Evolutionary conservation across 1,140 invertebrate genomes (phyloP).

Genomic region (Neotoxoptera formosana): DNA sequence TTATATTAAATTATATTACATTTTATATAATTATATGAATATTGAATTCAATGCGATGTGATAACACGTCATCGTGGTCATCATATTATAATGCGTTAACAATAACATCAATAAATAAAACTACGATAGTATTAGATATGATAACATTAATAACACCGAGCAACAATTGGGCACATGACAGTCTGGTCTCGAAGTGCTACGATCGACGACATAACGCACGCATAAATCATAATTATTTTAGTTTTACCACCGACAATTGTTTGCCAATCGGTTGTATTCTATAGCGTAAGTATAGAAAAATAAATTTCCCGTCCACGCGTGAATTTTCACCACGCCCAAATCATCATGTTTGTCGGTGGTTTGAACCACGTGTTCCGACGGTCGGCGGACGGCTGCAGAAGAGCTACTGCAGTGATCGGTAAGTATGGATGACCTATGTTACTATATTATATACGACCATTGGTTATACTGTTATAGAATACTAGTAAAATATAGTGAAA

Average conservation of each 20-base stretch:
- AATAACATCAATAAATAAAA: not conserved
- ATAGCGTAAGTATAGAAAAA: not conserved
- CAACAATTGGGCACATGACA: not conserved
- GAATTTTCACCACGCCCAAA: not conserved
- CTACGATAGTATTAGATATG: not conserved
- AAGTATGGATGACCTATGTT: not conserved
- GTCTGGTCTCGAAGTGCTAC: not conserved
- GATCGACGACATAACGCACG: not conserved
- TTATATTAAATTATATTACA: too few species aligned
- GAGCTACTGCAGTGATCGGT: not conserved
- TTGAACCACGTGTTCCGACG: not conserved
- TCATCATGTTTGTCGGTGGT: not conserved
- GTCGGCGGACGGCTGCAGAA: not conserved
- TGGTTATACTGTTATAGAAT: too few species aligned
- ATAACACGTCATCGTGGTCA: not conserved
- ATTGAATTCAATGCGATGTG: not conserved
- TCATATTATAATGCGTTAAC: not conserved
- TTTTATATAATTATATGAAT: too few species aligned
- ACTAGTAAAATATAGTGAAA: too few species aligned
- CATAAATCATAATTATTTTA: not conserved
- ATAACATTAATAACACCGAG: not conserved
- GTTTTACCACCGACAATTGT: not conserved
- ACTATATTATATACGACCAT: too few species aligned
- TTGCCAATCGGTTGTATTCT: not conserved
- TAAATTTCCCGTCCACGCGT: not conserved